A percentile compares a stretch with the other conserved stretches of the same genome.
Evolutionary conservation across 2,797 vertebrate species (phyloP).

Genomic region (Sebastiscus tertius): DNA sequence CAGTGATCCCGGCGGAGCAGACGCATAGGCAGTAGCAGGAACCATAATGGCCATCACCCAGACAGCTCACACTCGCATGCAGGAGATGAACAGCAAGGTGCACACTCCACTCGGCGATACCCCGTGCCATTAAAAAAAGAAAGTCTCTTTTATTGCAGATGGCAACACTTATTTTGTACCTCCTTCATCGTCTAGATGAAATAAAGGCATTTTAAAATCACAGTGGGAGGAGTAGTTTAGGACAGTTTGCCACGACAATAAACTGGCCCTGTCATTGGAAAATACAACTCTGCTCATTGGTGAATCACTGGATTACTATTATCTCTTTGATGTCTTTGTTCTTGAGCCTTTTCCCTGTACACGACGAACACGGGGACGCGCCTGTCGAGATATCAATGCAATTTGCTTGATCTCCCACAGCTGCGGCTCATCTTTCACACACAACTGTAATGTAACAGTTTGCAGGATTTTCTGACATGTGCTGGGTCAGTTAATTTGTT

Average conservation of each 20-base stretch:
- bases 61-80: slow-evolving; percentile 71
- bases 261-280: slow-evolving; percentile 55
- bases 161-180: slow-evolving; percentile 72
- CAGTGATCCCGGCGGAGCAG: slow-evolving; percentile 78
- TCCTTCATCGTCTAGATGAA: slow-evolving; percentile 67
- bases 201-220: slow-evolving; percentile 75
- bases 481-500: background rate
- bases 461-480: background rate
- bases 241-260: slow-evolving; percentile 63
- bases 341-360: slow-evolving; percentile 26
- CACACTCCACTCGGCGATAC: slow-evolving; percentile 66
- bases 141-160: slow-evolving; percentile 77
- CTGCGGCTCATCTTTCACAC: slow-evolving; percentile 30
- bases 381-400: slow-evolving; percentile 52
- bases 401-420: slow-evolving; percentile 44
- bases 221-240: slow-evolving; percentile 73
- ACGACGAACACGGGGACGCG: slow-evolving; percentile 28
- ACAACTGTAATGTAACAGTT: slow-evolving; percentile 10
- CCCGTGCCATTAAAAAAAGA: slow-evolving; percentile 72
- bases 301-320: slow-evolving; percentile 45
- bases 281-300: slow-evolving; percentile 45
- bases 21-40: slow-evolving; percentile 72
- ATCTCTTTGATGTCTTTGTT: slow-evolving; percentile 64
- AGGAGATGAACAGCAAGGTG: slow-evolving; percentile 78
- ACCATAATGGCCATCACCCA: slow-evolving; percentile 82